Conservation (phyloP, 2,113 vertebrate genomes). For the Trogon melanurus region DNA sequence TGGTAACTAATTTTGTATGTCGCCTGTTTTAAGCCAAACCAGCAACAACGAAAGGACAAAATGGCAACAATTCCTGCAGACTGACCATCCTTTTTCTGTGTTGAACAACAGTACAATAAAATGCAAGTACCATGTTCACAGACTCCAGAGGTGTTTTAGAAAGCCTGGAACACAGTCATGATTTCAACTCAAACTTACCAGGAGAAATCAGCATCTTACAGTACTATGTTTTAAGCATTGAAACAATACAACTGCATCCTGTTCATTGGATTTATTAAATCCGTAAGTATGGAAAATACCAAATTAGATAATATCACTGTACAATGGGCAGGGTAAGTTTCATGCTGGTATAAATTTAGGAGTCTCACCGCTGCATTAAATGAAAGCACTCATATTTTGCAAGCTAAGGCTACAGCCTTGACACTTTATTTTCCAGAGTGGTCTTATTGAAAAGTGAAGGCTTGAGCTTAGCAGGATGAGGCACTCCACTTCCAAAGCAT, state of each 20-base stretch:
- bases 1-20: not conserved
- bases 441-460: not conserved
- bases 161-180: not conserved
- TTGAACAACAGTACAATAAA: not conserved
- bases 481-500: not conserved
- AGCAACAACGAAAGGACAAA: not conserved
- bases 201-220: not conserved
- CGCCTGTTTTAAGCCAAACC: not conserved
- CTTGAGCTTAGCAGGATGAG: not conserved
- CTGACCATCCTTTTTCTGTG: not conserved
- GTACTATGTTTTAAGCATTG: not conserved
- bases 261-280: not conserved
- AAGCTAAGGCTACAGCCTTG: not conserved
- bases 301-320: not conserved
- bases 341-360: not conserved
- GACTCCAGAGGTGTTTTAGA: not conserved
- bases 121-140: not conserved
- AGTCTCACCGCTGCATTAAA: not conserved
- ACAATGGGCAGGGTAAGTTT: not conserved
- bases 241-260: not conserved
- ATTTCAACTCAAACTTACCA: not conserved
- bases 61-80: not conserved
- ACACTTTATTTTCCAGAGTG: not conserved
- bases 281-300: not conserved
- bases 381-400: not conserved